Evolutionary conservation across 2,113 vertebrate genomes (phyloP).

Genomic region (Corvus cornix): DNA sequence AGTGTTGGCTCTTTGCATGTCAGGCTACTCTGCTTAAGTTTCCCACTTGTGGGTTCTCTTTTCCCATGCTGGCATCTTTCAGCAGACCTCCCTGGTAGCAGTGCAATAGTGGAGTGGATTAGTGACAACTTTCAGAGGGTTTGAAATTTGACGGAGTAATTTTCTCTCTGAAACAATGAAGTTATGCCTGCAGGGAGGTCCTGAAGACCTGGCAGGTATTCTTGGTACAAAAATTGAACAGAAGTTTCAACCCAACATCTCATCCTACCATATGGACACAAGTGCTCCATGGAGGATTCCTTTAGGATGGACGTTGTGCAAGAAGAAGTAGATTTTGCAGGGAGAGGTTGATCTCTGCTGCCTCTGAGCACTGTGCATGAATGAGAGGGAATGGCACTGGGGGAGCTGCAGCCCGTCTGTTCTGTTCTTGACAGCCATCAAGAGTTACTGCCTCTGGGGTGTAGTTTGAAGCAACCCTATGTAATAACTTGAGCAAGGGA

Average conservation of each 20-base stretch:
- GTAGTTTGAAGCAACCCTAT: not conserved
- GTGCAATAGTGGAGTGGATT: not conserved
- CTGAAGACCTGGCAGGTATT: not conserved
- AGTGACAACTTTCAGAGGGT: not conserved
- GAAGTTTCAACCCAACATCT: not conserved
- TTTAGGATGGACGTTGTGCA: not conserved
- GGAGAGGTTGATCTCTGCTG: not conserved
- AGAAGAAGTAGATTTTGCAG: not conserved
- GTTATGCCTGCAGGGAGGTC: not conserved
- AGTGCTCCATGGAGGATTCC: not conserved
- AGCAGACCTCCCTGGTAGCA: not conserved
- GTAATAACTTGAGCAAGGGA: not conserved
- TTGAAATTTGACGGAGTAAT: not conserved
- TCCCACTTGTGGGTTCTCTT: not conserved
- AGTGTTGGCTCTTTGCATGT: not conserved
- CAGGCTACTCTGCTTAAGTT: not conserved
- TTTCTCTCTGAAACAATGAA: not conserved
- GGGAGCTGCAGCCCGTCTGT: not conserved
- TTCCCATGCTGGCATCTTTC: accelerated
- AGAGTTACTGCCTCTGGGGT: not conserved
- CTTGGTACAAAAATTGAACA: not conserved
- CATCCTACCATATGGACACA: not conserved
- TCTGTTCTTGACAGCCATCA: not conserved
- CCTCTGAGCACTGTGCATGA: not conserved
- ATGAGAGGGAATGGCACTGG: not conserved